A percentile compares a stretch with the other conserved stretches of the same genome.
phyloP scores from a whole-genome alignment of 2,888 invertebrate species.

The Eilema sororculum region DNA sequence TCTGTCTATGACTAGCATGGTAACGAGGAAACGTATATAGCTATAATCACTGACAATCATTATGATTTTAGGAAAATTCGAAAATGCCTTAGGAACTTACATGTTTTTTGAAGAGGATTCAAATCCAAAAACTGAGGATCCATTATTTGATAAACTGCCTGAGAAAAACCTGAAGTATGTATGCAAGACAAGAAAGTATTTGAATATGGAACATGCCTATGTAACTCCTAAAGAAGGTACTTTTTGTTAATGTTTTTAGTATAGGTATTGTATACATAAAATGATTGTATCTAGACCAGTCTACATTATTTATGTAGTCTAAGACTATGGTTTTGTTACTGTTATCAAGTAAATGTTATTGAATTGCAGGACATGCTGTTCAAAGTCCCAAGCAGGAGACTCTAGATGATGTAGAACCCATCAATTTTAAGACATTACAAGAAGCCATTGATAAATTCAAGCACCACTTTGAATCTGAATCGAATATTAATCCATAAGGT shows the following conservation, averaged over 20 bases:
- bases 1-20: too few relatives aligned
- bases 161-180: conserved; percentile 87
- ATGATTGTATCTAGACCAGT: too few relatives aligned
- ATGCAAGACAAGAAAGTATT: conserved; percentile 89
- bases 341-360: background rate
- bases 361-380: conserved; percentile 57
- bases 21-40: too few relatives aligned
- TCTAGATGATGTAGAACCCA: conserved; percentile 62
- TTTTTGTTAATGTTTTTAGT: background rate
- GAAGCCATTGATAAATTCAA: conserved; percentile 74
- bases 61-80: conserved; percentile 88
- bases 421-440: conserved; percentile 68
- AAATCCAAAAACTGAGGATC: conserved; percentile 76
- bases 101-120: conserved; percentile 90
- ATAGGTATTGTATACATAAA: too few relatives aligned
- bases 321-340: too few relatives aligned
- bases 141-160: conserved; percentile 86
- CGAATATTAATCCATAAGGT: conserved; percentile 8
- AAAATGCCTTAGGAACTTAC: conserved; percentile 90
- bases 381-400: conserved; percentile 50
- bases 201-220: conserved; percentile 90
- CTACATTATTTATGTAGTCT: too few relatives aligned
- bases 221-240: conserved; percentile 80
- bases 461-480: conserved; percentile 40
- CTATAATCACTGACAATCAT: background rate